phyloP scores from a whole-genome alignment of 2,888 invertebrate species.

The Alloscopus bannaensis region DNA sequence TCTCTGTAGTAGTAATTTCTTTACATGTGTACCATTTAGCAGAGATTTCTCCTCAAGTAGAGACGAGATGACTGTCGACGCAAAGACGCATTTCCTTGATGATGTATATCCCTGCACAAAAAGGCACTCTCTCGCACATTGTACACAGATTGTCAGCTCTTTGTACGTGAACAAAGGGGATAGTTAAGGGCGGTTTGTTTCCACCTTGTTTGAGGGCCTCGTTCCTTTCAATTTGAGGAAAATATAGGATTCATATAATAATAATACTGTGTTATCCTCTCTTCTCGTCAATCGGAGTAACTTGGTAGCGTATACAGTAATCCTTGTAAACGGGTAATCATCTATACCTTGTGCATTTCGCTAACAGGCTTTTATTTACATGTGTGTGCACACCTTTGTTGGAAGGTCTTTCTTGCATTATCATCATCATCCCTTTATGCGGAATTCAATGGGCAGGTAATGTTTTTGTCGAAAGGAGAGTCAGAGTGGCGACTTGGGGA shows the following conservation, averaged over 20 bases:
- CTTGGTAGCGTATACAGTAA: constrained; percentile 3
- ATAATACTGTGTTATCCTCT: too few species aligned
- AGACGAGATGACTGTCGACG: constrained; percentile 24
- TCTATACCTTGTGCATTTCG: constrained; percentile 5
- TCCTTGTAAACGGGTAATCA: constrained; percentile 43
- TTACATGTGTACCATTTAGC: too few species aligned
- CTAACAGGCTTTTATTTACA: constrained; percentile 37
- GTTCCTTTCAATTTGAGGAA: constrained; percentile 58
- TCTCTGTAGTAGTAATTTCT: too few species aligned
- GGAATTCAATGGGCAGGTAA: constrained; percentile 12
- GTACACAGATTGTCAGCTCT: constrained; percentile 60
- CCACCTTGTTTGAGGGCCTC: constrained; percentile 66
- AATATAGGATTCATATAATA: constrained; percentile 69
- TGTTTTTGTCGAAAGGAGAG: not conserved
- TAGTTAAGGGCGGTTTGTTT: constrained; percentile 73
- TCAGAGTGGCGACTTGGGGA: too few species aligned
- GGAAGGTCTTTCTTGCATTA: constrained; percentile 23
- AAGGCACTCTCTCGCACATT: constrained; percentile 23
- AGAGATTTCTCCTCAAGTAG: too few species aligned
- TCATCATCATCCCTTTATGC: constrained; percentile 22
- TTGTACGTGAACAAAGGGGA: constrained; percentile 68
- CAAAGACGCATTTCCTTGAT: too few species aligned
- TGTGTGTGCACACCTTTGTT: constrained; percentile 1
- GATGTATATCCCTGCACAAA: too few species aligned
- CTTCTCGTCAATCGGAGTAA: too few species aligned